Percentiles rank a stretch among this genome's conserved stretches.
These are phyloP conservation scores for Notamacropus eugenii DNA, from an alignment of 2,797 vertebrate genomes.

Conservation along the genomic window DNA sequence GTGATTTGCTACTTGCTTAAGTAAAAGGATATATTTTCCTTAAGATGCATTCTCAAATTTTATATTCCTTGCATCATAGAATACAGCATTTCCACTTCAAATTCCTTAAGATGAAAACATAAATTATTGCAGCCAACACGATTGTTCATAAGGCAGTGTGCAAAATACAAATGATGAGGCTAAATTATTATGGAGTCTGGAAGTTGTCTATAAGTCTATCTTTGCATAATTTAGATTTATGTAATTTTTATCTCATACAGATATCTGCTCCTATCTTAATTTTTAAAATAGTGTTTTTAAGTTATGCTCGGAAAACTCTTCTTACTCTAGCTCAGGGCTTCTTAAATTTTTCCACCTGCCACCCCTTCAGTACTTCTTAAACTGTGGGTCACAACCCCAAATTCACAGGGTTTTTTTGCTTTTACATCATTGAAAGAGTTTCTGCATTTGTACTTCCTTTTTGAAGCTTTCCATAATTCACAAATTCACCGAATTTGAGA, in stretches of 20 bases:
- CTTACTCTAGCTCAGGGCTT: slow-evolving; percentile 3
- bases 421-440: slow-evolving; percentile 1
- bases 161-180: slow-evolving; percentile 61
- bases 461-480: slow-evolving; percentile 20
- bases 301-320: not conserved
- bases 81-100: slow-evolving; percentile 53
- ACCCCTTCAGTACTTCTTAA: no score
- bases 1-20: slow-evolving; percentile 73
- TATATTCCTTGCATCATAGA: slow-evolving; percentile 76
- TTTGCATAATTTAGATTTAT: slow-evolving; percentile 27
- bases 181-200: slow-evolving; percentile 58
- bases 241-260: slow-evolving; percentile 36
- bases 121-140: slow-evolving; percentile 74
- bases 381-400: not conserved
- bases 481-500: not conserved
- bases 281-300: slow-evolving; percentile 27
- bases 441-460: slow-evolving; percentile 22
- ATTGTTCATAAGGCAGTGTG: slow-evolving; percentile 47
- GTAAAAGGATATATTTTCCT: slow-evolving; percentile 79
- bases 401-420: not conserved
- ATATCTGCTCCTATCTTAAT: not conserved
- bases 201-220: slow-evolving; percentile 36
- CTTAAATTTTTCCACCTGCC: no score
- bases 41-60: slow-evolving; percentile 73
- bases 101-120: slow-evolving; percentile 77